Percentiles rank a stretch among this genome's conserved stretches.
Conservation (phyloP, 1,140 invertebrate genomes). For the Caerostris extrusa region DNA sequence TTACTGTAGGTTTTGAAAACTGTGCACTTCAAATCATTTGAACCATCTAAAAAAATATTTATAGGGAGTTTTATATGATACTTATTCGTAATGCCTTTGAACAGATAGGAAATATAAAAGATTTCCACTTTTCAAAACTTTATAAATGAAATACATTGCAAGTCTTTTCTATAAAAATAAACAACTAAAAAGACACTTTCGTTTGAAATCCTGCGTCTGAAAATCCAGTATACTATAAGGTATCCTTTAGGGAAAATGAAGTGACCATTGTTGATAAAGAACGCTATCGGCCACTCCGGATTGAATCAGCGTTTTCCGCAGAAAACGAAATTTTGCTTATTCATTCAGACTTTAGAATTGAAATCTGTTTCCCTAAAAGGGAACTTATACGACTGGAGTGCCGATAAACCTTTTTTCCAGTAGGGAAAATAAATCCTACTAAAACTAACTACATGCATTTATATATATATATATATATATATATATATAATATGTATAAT, state of each 20-base stretch:
- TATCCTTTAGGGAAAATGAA: conserved; percentile 12
- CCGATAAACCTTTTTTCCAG: background rate
- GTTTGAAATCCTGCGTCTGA: background rate
- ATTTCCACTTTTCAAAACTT: no score
- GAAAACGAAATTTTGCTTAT: conserved; percentile 7
- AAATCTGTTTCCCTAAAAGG: background rate
- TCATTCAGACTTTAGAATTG: conserved; percentile 6
- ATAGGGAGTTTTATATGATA: no score
- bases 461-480: no score
- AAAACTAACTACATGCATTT: background rate
- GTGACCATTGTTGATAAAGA: conserved; percentile 34
- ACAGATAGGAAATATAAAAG: no score
- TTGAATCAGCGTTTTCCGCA: conserved; percentile 15
- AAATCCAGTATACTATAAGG: background rate
- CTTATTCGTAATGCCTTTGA: no score
- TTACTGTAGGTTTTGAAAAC: no score
- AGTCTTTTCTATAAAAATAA: no score
- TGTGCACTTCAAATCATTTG: no score
- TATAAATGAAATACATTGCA: no score
- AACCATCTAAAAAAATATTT: no score
- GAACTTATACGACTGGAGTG: background rate
- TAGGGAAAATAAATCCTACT: background rate
- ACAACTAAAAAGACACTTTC: background rate
- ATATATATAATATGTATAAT: no score
- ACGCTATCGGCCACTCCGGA: background rate